Conservation (phyloP, 2,113 vertebrate genomes). For the Peucedramus taeniatus region DNA sequence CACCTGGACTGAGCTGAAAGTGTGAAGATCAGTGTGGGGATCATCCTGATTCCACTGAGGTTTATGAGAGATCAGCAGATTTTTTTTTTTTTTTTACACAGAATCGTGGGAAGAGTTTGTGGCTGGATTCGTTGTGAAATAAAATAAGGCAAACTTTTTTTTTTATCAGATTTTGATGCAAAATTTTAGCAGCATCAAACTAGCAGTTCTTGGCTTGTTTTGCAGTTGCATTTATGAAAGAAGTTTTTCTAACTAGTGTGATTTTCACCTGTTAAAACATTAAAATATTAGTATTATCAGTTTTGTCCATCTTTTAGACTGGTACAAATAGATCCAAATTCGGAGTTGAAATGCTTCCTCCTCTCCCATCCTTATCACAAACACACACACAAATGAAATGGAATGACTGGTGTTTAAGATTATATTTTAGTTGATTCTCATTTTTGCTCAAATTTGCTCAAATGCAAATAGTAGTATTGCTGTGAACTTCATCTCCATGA, state of each 20-base stretch:
- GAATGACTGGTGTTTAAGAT: not conserved
- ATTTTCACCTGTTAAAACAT: not conserved
- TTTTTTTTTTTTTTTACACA: not conserved
- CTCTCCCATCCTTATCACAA: not conserved
- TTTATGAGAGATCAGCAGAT: not conserved
- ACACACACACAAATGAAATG: not conserved
- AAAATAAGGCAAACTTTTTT: not conserved
- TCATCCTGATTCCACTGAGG: not conserved
- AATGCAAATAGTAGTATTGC: no score
- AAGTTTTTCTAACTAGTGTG: not conserved
- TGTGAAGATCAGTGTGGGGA: not conserved
- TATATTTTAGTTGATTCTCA: not conserved
- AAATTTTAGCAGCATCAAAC: not conserved
- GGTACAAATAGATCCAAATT: not conserved
- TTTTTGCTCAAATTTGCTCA: no score
- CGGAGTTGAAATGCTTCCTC: not conserved
- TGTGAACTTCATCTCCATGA: not conserved
- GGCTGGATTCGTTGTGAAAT: not conserved
- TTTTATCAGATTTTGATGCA: not conserved
- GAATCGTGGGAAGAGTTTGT: not conserved
- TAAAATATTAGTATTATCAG: not conserved
- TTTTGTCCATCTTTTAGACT: not conserved
- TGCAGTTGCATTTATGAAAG: not conserved
- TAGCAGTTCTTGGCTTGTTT: not conserved
- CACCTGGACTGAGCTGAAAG: not conserved